A percentile compares a stretch with the other conserved stretches of the same genome.
Conservation (phyloP, 2,888 invertebrate genomes). For the Cylindroiulus punctatus region DNA sequence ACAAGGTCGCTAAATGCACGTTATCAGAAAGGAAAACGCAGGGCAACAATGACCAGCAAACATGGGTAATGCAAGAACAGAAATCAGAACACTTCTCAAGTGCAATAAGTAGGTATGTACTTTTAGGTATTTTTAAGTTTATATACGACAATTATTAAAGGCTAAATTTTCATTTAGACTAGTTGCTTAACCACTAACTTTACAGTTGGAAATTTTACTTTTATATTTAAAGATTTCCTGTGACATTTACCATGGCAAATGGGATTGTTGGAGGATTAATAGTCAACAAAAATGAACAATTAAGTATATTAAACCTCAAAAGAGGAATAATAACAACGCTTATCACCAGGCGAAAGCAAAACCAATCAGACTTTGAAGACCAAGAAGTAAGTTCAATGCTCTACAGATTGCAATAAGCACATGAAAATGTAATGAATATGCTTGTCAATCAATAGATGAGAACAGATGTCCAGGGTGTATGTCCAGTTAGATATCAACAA, state of each 20-base stretch:
- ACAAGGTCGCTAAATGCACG: neutral
- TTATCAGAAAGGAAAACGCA: neutral
- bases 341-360: slow-evolving; percentile 53
- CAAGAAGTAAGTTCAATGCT: neutral
- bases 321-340: slow-evolving; percentile 59
- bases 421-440: neutral
- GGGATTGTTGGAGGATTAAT: slow-evolving; percentile 58
- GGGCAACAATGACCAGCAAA: neutral
- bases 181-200: too few relatives aligned
- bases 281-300: slow-evolving; percentile 58
- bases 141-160: neutral
- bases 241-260: slow-evolving; percentile 58
- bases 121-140: too few relatives aligned
- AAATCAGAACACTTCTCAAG: slow-evolving; percentile 20
- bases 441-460: slow-evolving; percentile 56
- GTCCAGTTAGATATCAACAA: slow-evolving; percentile 56
- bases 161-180: too few relatives aligned
- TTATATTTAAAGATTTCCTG: slow-evolving; percentile 57
- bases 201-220: neutral
- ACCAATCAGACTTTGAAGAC: neutral
- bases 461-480: slow-evolving; percentile 59
- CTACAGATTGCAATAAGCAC: neutral
- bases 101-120: neutral
- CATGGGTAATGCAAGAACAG: neutral
- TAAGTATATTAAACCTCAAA: slow-evolving; percentile 59